Percentiles rank a stretch among this genome's conserved stretches.
Evolutionary conservation across 1,140 invertebrate genomes (phyloP).

Genomic region (Eufriesea mexicana): DNA sequence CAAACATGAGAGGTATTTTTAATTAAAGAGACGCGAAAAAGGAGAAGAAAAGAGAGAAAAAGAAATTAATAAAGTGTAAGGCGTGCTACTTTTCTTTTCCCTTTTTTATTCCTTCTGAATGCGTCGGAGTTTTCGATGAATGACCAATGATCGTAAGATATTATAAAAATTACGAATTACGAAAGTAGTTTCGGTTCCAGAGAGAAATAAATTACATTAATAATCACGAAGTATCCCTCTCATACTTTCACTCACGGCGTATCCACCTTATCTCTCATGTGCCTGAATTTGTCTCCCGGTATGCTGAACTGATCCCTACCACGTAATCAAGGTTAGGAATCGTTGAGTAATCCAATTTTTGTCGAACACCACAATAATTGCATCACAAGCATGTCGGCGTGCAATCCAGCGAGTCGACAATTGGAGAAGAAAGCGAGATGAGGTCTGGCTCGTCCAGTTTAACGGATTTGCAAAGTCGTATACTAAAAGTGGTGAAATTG

Average conservation of each 20-base stretch:
- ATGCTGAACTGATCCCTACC: background rate
- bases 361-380: too few relatives aligned
- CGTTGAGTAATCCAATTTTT: background rate
- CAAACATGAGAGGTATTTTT: background rate
- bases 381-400: background rate
- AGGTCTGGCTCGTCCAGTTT: background rate
- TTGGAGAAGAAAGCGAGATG: constrained; percentile 2
- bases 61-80: background rate
- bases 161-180: background rate
- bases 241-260: background rate
- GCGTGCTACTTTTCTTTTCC: background rate
- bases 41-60: background rate
- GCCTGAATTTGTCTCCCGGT: background rate
- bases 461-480: too few relatives aligned
- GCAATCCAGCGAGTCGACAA: background rate
- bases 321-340: background rate
- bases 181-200: background rate
- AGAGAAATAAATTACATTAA: background rate
- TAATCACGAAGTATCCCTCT: background rate
- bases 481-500: constrained; percentile 39
- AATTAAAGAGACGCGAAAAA: background rate
- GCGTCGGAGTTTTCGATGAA: background rate
- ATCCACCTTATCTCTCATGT: background rate
- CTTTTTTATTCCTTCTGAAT: background rate
- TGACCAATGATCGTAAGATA: background rate